Conservation (phyloP, 2,113 vertebrate species). For the Esox niger region DNA sequence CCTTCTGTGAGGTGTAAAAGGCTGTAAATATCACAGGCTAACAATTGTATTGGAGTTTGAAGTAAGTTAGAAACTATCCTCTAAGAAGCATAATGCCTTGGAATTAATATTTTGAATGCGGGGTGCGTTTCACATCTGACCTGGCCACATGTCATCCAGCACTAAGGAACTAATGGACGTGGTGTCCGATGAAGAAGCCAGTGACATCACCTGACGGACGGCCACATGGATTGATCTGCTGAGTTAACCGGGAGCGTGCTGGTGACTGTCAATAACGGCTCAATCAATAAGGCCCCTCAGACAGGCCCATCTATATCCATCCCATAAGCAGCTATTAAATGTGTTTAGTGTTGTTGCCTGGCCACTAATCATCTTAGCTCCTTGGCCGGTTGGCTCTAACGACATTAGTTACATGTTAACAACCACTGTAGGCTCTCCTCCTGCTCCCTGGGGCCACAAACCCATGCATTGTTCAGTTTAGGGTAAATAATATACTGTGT, state of each 20-base stretch:
- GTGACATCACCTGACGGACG: slow-evolving; percentile 63
- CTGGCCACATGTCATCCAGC: slow-evolving; percentile 17
- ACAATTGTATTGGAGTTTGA: background rate
- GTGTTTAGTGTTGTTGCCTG: slow-evolving; percentile 57
- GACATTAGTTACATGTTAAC: slow-evolving; percentile 59
- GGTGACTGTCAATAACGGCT: slow-evolving; percentile 54
- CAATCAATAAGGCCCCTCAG: slow-evolving; percentile 57
- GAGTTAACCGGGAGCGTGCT: slow-evolving; percentile 51
- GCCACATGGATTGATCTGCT: slow-evolving; percentile 39
- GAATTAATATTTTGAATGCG: slow-evolving; percentile 16
- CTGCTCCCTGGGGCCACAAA: background rate
- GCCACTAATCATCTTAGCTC: slow-evolving; percentile 55
- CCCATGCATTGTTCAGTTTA: background rate
- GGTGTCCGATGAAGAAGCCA: slow-evolving; percentile 22
- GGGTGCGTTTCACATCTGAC: slow-evolving; percentile 12
- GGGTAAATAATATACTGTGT: background rate
- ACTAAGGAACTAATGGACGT: slow-evolving; percentile 35
- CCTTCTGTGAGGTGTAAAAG: background rate
- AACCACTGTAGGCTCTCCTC: slow-evolving; percentile 30
- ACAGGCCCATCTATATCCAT: slow-evolving; percentile 23
- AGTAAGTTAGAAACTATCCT: background rate
- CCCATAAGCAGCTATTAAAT: slow-evolving; percentile 52
- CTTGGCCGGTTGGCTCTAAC: slow-evolving; percentile 51
- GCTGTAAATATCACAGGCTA: background rate
- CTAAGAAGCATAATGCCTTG: background rate